phyloP scores from a whole-genome alignment of 2,113 vertebrate genomes.

The Pagrus major region DNA sequence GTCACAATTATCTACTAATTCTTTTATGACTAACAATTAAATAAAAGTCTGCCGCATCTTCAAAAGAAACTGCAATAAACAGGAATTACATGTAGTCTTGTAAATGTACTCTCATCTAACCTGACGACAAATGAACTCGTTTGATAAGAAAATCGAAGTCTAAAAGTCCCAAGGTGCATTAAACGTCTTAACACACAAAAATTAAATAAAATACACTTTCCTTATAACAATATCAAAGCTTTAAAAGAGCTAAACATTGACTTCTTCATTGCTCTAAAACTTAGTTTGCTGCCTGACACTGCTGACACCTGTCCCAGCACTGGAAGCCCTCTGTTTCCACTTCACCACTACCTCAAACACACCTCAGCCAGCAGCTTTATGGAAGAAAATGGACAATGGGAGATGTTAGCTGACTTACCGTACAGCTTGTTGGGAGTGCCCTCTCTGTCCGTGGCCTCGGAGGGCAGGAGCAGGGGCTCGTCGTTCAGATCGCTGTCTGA shows the following conservation, averaged over 20 bases:
- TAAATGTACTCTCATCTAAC: conserved; percentile 10
- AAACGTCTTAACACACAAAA: neutral
- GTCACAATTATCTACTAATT: neutral
- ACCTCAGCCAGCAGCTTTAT: conserved; percentile 23
- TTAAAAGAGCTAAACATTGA: neutral
- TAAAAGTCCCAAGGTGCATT: neutral
- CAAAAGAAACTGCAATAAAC: neutral
- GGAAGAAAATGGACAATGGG: neutral
- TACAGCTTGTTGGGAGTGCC: conserved; percentile 97
- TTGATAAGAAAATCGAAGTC: neutral
- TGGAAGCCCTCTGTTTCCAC: conserved; percentile 24
- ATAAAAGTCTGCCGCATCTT: conserved; percentile 1
- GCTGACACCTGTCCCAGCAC: conserved; percentile 76
- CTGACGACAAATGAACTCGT: neutral
- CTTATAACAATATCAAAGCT: neutral
- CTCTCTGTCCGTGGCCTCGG: conserved; percentile 93
- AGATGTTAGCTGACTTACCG: conserved; percentile 88
- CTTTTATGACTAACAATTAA: neutral
- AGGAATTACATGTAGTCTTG: neutral
- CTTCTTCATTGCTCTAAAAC: conserved; percentile 43
- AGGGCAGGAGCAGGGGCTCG: conserved; percentile 93
- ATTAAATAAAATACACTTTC: conserved; percentile 6
- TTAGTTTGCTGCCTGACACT: conserved; percentile 61
- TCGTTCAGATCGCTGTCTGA: conserved; percentile 97
- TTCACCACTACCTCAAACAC: conserved; percentile 20